These are phyloP conservation scores for Sebastes paucispinis DNA, from an alignment of 2,797 vertebrate species.

Conservation along the genomic window DNA sequence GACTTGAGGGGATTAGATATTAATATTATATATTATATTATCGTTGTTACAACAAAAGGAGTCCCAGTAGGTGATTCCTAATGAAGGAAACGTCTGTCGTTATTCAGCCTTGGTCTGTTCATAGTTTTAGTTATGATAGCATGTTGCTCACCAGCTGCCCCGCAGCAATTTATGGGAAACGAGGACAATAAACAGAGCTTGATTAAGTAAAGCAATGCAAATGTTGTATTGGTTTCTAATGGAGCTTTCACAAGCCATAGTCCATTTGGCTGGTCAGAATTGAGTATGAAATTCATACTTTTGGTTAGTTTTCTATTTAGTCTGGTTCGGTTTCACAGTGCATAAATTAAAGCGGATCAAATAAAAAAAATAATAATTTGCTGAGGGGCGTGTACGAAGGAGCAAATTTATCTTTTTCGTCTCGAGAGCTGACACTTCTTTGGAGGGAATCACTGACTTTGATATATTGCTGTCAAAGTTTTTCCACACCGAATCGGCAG, in stretches of 20 bases:
- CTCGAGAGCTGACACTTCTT: too few species aligned
- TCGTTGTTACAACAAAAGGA: neutral
- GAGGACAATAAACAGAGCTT: neutral
- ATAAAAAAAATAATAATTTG: too few species aligned
- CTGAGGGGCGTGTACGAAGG: too few species aligned
- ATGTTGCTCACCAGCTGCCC: neutral
- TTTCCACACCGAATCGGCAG: fast-evolving
- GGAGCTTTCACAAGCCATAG: neutral
- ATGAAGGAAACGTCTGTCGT: neutral
- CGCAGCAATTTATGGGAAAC: neutral
- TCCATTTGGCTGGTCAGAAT: too few species aligned
- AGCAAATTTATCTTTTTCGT: too few species aligned
- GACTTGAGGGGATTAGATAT: neutral
- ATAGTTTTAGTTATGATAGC: neutral
- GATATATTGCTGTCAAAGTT: too few species aligned
- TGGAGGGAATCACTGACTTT: too few species aligned
- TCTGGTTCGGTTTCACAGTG: too few species aligned
- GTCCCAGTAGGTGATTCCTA: neutral
- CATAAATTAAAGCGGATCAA: too few species aligned
- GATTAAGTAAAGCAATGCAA: neutral
- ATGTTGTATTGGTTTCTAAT: neutral
- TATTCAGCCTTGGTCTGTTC: neutral
- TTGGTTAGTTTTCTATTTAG: too few species aligned
- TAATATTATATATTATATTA: neutral
- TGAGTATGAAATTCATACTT: too few species aligned